Evolutionary conservation across 1,140 invertebrate species (phyloP).

Genomic region (Temnothorax nylanderi): DNA sequence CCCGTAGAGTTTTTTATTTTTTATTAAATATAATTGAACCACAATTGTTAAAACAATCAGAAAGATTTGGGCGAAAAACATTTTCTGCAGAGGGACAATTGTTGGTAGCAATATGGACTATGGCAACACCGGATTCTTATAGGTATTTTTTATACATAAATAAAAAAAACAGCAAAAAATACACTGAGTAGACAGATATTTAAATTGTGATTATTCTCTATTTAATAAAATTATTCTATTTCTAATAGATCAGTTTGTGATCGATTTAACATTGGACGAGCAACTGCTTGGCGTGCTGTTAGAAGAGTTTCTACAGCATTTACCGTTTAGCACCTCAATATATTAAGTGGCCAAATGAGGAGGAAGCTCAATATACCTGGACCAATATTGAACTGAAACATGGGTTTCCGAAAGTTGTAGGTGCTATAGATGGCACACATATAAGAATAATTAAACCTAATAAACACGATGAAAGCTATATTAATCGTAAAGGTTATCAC

Average conservation of each 20-base stretch:
- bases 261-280: slow-evolving; percentile 9
- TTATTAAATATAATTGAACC: slow-evolving; percentile 16
- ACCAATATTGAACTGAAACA: background rate
- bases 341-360: slow-evolving; percentile 10
- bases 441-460: background rate
- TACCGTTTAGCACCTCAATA: slow-evolving; percentile 3
- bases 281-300: slow-evolving; percentile 11
- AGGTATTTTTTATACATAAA: background rate
- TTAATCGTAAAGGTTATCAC: background rate
- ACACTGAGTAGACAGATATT: too few relatives aligned
- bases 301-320: slow-evolving; percentile 9
- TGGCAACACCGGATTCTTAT: slow-evolving; percentile 15
- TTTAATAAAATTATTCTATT: too few relatives aligned
- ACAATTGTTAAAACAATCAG: background rate
- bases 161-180: background rate
- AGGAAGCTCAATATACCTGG: slow-evolving; percentile 6
- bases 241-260: slow-evolving; percentile 11
- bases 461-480: background rate
- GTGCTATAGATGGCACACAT: background rate
- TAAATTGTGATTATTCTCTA: too few relatives aligned
- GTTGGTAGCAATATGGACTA: slow-evolving; percentile 3
- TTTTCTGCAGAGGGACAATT: background rate
- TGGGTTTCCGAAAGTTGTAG: slow-evolving; percentile 8
- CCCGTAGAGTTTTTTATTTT: background rate
- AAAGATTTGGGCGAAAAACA: background rate